phyloP scores from a whole-genome alignment of 1,140 invertebrate genomes.

The Orius laevigatus region DNA sequence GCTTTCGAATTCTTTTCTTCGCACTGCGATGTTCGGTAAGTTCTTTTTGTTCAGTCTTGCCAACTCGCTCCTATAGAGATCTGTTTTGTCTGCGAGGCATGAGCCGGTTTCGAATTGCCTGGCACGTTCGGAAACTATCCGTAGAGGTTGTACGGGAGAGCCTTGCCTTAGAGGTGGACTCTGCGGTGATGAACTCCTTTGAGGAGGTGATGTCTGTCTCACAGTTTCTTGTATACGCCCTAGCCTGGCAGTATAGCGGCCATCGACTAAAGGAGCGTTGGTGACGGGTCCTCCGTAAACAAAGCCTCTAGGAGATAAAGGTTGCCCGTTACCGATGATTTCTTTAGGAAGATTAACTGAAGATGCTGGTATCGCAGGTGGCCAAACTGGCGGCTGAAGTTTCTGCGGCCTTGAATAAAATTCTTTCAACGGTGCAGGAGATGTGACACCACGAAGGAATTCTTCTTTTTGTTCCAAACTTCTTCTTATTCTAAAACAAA shows the following conservation, averaged over 20 bases:
- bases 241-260: slow-evolving; percentile 3
- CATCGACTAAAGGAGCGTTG: slow-evolving; percentile 9
- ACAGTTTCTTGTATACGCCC: slow-evolving; percentile 15
- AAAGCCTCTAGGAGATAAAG: slow-evolving; percentile 7
- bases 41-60: slow-evolving; percentile 49
- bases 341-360: slow-evolving; percentile 13
- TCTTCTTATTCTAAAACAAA: slow-evolving; percentile 42
- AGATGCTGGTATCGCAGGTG: slow-evolving; percentile 31
- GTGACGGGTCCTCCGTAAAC: slow-evolving; percentile 17
- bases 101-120: slow-evolving; percentile 50
- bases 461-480: slow-evolving; percentile 77
- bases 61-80: slow-evolving; percentile 41
- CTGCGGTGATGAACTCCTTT: not conserved
- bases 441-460: slow-evolving; percentile 40
- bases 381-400: slow-evolving; percentile 49
- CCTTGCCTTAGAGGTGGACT: not conserved
- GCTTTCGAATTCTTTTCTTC: slow-evolving; percentile 57
- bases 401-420: slow-evolving; percentile 63
- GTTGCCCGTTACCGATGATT: not conserved
- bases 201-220: not conserved
- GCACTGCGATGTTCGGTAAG: slow-evolving; percentile 53
- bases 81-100: slow-evolving; percentile 40
- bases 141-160: not conserved
- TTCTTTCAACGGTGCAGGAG: slow-evolving; percentile 38
- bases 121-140: slow-evolving; percentile 47